Percentiles rank a stretch among this genome's conserved stretches.
These are phyloP conservation scores for Hemibagrus guttatus DNA, from an alignment of 2,797 vertebrate genomes.

Conservation along the genomic window DNA sequence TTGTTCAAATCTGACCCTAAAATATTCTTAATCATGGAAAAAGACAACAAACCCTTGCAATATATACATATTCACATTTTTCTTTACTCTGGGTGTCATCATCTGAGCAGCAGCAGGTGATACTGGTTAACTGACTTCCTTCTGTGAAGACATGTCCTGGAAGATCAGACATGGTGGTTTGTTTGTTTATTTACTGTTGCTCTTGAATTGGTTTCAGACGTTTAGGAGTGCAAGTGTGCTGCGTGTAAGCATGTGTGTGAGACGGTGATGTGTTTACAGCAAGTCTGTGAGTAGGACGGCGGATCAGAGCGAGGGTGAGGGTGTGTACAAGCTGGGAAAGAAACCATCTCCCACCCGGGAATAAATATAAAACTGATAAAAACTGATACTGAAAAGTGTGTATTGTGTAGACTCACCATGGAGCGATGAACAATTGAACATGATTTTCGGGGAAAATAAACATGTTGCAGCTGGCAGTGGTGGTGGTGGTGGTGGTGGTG, in stretches of 20 bases:
- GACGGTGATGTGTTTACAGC: background rate
- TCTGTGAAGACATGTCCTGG: slow-evolving; percentile 4
- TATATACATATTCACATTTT: background rate
- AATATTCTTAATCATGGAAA: background rate
- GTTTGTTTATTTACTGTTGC: slow-evolving; percentile 22
- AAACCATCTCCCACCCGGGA: background rate
- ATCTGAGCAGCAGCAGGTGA: slow-evolving; percentile 53
- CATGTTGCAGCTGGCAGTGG: background rate
- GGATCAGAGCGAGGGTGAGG: background rate
- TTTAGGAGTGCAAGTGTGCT: slow-evolving; percentile 11
- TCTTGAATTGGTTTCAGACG: slow-evolving; percentile 50
- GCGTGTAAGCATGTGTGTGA: background rate
- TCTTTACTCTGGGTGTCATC: background rate
- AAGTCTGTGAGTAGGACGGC: background rate
- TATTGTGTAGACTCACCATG: background rate
- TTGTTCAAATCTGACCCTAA: background rate
- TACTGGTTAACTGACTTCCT: slow-evolving; percentile 40
- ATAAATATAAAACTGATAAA: background rate
- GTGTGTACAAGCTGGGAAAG: background rate
- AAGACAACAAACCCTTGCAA: background rate
- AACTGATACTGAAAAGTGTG: background rate
- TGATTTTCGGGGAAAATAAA: background rate
- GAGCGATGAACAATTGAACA: background rate
- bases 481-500: background rate
- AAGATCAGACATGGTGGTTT: slow-evolving; percentile 10